Conservation (phyloP, 2,888 invertebrate species). For the Halocaridina rubra region DNA sequence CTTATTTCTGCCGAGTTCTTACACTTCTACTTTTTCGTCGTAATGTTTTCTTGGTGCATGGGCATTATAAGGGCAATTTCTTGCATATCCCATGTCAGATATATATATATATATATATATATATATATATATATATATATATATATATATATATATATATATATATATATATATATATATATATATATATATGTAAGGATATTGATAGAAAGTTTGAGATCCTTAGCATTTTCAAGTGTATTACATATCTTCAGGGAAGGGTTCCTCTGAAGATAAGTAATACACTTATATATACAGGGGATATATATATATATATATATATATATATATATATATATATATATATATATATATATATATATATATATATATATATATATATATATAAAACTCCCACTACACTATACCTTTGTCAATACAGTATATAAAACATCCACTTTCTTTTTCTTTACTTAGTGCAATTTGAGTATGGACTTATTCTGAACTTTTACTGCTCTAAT, state of each 20-base stretch:
- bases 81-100: neutral
- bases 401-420: no score
- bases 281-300: neutral
- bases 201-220: neutral
- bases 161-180: neutral
- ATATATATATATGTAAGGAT: neutral
- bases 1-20: no score
- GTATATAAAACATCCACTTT: no score
- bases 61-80: no score
- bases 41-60: no score
- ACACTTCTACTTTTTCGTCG: no score
- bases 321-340: neutral
- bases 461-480: no score
- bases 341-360: neutral
- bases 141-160: constrained; percentile 3
- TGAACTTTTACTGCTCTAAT: no score
- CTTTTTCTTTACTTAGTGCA: no score
- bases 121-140: neutral
- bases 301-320: neutral
- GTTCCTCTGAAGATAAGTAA: neutral
- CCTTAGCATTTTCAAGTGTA: neutral
- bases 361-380: no score
- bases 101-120: constrained; percentile 53
- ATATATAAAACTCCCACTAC: no score
- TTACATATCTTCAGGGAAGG: neutral